A percentile compares a stretch with the other conserved stretches of the same genome.
These are phyloP conservation scores for Lithophane semibrunnea DNA, from an alignment of 2,888 invertebrate genomes.

Conservation along the genomic window DNA sequence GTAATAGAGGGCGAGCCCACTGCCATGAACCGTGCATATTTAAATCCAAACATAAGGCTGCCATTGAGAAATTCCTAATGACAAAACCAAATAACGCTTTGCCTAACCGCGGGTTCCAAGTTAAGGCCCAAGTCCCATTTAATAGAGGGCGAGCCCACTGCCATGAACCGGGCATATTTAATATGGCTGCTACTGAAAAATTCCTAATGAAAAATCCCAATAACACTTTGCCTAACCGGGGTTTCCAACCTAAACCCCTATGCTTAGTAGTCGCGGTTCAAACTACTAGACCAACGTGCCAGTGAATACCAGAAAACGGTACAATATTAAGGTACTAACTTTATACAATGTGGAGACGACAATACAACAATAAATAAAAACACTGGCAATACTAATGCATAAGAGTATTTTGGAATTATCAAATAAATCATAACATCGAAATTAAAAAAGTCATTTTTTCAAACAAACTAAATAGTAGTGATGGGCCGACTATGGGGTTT, in stretches of 20 bases:
- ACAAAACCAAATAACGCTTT: background rate
- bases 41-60: no score
- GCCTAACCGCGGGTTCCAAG: background rate
- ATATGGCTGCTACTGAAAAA: background rate
- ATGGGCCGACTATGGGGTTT: no score
- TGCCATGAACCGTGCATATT: background rate
- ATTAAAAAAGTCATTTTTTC: no score
- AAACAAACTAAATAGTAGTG: no score
- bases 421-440: no score
- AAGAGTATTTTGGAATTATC: no score
- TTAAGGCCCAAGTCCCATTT: background rate
- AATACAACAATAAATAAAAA: no score
- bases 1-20: background rate
- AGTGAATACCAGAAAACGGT: background rate
- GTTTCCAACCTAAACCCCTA: background rate
- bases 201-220: background rate
- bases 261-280: background rate
- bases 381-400: no score
- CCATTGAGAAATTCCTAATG: background rate
- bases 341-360: no score
- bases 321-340: no score
- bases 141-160: background rate
- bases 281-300: background rate
- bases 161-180: background rate
- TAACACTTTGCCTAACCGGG: background rate